Conservation (phyloP, 2,797 vertebrate genomes). For the Galago senegalensis region DNA sequence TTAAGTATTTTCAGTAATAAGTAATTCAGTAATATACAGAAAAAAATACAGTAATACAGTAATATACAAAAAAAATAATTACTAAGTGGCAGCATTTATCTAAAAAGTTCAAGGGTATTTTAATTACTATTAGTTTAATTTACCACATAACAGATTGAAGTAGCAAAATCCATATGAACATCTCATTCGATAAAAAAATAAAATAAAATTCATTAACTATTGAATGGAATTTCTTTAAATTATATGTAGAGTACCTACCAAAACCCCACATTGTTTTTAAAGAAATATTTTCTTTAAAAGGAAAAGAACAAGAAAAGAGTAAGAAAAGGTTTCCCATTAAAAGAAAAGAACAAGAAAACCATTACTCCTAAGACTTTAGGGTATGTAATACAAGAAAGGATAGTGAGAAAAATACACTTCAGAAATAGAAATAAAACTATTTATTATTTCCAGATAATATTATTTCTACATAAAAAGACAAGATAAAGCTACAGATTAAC, state of each 20-base stretch:
- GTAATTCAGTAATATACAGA: neutral
- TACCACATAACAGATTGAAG: neutral
- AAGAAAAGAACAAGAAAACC: slow-evolving; percentile 11
- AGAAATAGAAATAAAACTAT: neutral
- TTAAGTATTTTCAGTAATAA: neutral
- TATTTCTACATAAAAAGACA: neutral
- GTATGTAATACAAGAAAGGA: neutral
- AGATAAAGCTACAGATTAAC: neutral
- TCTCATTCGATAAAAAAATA: neutral
- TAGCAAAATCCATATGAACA: neutral
- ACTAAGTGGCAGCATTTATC: neutral
- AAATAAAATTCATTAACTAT: neutral
- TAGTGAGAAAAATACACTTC: neutral
- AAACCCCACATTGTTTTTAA: neutral
- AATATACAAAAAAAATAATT: neutral
- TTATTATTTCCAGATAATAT: neutral
- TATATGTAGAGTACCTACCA: slow-evolving; percentile 17
- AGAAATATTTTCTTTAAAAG: neutral
- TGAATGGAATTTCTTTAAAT: neutral
- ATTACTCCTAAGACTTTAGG: neutral
- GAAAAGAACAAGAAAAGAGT: neutral
- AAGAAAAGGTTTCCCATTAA: neutral
- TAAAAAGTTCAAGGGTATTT: slow-evolving; percentile 8
- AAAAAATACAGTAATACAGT: neutral
- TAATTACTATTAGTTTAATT: slow-evolving; percentile 30